phyloP scores from a whole-genome alignment of 2,113 vertebrate species.

The Cyprinus carpio region DNA sequence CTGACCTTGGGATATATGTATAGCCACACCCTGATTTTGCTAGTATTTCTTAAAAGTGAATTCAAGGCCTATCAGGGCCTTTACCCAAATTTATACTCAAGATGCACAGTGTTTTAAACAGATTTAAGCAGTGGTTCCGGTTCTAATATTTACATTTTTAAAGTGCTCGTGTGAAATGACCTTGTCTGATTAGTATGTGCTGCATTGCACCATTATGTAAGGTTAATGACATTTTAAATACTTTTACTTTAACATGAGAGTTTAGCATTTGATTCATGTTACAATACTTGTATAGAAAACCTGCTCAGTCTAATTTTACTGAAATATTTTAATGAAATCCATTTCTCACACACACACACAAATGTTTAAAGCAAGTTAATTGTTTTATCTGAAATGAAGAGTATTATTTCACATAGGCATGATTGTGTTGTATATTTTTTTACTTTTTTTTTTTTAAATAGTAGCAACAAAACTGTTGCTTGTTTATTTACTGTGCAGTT shows the following conservation, averaged over 20 bases:
- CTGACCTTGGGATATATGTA: constrained; percentile 98
- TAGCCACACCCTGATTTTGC: constrained; percentile 98
- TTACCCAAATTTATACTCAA: constrained; percentile 71
- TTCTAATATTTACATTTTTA: constrained; percentile 53
- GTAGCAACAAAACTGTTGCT: neutral
- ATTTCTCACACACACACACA: neutral
- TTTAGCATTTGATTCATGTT: constrained; percentile 18
- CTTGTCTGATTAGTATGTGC: constrained; percentile 88
- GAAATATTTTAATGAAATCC: neutral
- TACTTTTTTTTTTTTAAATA: neutral
- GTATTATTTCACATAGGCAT: neutral
- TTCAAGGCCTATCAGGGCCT: constrained; percentile 81
- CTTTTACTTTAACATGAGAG: constrained; percentile 44
- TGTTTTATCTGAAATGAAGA: neutral
- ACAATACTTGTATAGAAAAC: neutral
- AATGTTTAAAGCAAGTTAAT: constrained; percentile 10
- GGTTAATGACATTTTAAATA: constrained; percentile 76
- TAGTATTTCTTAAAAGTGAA: constrained; percentile 87
- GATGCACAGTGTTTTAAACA: constrained; percentile 64
- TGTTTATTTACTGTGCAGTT: neutral
- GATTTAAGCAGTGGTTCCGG: constrained; percentile 29
- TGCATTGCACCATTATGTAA: constrained; percentile 99
- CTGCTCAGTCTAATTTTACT: neutral
- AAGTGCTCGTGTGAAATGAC: constrained; percentile 83
- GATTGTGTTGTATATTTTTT: neutral